Percentiles rank a stretch among this genome's conserved stretches.
Conservation (phyloP, 2,113 vertebrate species). For the Elephantulus edwardii region DNA sequence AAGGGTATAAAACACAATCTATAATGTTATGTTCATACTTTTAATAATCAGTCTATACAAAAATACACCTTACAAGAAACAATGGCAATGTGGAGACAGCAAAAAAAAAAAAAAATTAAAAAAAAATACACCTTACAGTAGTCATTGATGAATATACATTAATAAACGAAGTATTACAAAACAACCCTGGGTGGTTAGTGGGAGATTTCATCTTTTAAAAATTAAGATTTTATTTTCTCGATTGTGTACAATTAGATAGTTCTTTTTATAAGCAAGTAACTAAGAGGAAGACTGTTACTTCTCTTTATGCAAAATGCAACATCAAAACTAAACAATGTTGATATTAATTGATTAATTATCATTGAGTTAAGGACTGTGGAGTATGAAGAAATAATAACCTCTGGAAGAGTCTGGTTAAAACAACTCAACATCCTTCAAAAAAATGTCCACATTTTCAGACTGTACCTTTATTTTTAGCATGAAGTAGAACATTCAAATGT, state of each 20-base stretch:
- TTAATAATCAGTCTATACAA: neutral
- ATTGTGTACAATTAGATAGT: neutral
- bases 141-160: constrained; percentile 6
- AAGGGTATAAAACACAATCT: neutral
- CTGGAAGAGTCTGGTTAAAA: neutral
- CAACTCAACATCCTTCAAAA: neutral
- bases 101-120: too few species aligned
- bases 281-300: neutral
- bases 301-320: neutral
- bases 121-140: neutral
- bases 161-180: constrained; percentile 6
- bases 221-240: neutral
- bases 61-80: neutral
- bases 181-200: neutral
- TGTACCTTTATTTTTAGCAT: neutral
- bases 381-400: neutral
- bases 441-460: neutral
- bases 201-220: neutral
- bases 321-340: neutral
- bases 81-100: too few species aligned
- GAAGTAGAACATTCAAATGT: neutral
- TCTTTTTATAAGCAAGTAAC: neutral
- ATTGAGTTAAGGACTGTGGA: neutral
- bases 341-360: neutral
- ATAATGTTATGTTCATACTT: neutral